Conservation (phyloP, 1,140 invertebrate genomes). For the Polypedilum vanderplanki region DNA sequence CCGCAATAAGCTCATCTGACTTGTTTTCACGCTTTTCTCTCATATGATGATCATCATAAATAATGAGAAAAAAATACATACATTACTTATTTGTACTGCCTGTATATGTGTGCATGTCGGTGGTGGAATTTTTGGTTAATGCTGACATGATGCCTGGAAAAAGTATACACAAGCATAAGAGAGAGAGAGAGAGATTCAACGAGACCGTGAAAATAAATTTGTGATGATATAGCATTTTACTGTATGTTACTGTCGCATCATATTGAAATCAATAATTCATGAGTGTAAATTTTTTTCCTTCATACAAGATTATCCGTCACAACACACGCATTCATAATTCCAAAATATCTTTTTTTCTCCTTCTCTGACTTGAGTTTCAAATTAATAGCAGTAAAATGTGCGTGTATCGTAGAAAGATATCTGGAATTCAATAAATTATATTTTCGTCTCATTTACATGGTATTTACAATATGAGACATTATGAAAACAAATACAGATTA, state of each 20-base stretch:
- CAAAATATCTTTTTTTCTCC: neutral
- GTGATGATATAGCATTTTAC: neutral
- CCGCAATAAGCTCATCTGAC: neutral
- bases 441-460: neutral
- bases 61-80: too few relatives aligned
- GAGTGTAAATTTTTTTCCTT: neutral
- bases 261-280: too few relatives aligned
- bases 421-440: constrained; percentile 7
- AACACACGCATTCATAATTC: neutral
- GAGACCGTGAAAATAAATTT: neutral
- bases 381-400: constrained; percentile 10
- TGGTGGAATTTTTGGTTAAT: too few relatives aligned
- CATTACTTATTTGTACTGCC: too few relatives aligned
- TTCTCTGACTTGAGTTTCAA: neutral
- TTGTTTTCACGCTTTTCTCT: neutral
- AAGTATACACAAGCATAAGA: too few relatives aligned
- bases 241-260: neutral
- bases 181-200: neutral
- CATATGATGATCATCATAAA: neutral
- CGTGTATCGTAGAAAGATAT: neutral
- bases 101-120: too few relatives aligned
- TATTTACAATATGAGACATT: too few relatives aligned
- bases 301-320: neutral
- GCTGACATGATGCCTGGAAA: neutral
- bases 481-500: too few relatives aligned